Evolutionary conservation across 2,888 invertebrate genomes (phyloP).

Genomic region (Saturnia japonica): DNA sequence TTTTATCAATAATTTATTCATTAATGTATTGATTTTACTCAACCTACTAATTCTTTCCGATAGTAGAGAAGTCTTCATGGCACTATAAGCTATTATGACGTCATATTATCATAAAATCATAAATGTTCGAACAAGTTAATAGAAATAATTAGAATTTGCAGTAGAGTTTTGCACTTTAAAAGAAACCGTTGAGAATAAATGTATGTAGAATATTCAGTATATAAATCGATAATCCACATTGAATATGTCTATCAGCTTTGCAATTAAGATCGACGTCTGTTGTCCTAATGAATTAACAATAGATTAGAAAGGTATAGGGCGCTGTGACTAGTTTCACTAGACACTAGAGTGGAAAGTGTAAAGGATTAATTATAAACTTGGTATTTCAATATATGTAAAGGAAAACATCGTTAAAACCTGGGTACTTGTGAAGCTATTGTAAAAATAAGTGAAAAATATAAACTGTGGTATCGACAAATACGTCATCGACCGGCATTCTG

Average conservation of each 20-base stretch:
- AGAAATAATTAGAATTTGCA: not conserved
- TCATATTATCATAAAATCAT: not conserved
- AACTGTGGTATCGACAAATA: not conserved
- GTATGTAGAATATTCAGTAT: not conserved
- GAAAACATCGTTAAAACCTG: not conserved
- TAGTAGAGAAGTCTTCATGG: not conserved
- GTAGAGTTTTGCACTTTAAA: not conserved
- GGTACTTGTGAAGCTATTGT: not conserved
- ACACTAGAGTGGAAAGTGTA: slow-evolving; percentile 32
- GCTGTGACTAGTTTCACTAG: slow-evolving; percentile 27
- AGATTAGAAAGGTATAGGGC: slow-evolving; percentile 58
- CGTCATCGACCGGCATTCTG: not conserved
- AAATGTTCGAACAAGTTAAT: not conserved
- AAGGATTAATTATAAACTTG: slow-evolving; percentile 31
- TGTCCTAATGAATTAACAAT: slow-evolving; percentile 69
- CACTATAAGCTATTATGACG: not conserved
- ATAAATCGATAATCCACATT: slow-evolving; percentile 16
- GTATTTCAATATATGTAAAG: not conserved
- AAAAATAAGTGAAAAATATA: not conserved
- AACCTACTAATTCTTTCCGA: not conserved
- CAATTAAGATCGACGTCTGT: slow-evolving; percentile 59
- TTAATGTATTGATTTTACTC: slow-evolving; percentile 5
- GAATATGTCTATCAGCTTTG: slow-evolving; percentile 41
- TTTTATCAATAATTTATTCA: slow-evolving; percentile 6
- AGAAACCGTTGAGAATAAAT: not conserved